Percentiles rank a stretch among this genome's conserved stretches.
These are phyloP conservation scores for Cryptophagus acutangulus DNA, from an alignment of 2,888 invertebrate species.

Conservation along the genomic window DNA sequence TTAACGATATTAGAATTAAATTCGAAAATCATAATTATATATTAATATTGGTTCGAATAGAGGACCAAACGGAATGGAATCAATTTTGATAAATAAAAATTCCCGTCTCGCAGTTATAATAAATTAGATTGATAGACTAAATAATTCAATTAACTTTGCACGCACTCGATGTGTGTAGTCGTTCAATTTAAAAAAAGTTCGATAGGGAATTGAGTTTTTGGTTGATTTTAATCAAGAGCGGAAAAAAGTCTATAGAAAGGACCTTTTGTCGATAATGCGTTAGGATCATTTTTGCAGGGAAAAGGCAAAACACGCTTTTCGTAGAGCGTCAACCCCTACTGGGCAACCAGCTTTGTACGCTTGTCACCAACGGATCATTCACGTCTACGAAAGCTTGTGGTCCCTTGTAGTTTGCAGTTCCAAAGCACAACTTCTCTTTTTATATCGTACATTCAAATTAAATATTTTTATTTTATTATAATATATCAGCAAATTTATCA, in stretches of 20 bases:
- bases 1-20: conserved; percentile 16
- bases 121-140: too few species aligned
- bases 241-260: conserved; percentile 6
- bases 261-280: conserved; percentile 18
- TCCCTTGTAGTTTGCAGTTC: conserved; percentile 24
- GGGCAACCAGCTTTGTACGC: conserved; percentile 41
- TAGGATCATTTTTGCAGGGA: conserved; percentile 20
- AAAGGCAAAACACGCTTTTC: too few species aligned
- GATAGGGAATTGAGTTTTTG: conserved; percentile 20
- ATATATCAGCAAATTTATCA: too few species aligned
- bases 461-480: too few species aligned
- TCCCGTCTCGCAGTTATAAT: too few species aligned
- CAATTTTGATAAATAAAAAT: too few species aligned
- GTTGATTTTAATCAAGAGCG: conserved; percentile 29
- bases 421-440: too few species aligned
- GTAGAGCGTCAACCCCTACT: conserved; percentile 41
- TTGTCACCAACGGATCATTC: conserved; percentile 45
- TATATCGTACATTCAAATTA: too few species aligned
- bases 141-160: conserved; percentile 22
- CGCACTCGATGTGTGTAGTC: conserved; percentile 14
- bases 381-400: conserved; percentile 27
- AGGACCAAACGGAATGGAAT: too few species aligned
- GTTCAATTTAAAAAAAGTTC: conserved; percentile 21
- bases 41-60: too few species aligned
- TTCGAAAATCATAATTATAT: too few species aligned